phyloP scores from a whole-genome alignment of 1,140 invertebrate species.

The Chrysomallon squamiferum region DNA sequence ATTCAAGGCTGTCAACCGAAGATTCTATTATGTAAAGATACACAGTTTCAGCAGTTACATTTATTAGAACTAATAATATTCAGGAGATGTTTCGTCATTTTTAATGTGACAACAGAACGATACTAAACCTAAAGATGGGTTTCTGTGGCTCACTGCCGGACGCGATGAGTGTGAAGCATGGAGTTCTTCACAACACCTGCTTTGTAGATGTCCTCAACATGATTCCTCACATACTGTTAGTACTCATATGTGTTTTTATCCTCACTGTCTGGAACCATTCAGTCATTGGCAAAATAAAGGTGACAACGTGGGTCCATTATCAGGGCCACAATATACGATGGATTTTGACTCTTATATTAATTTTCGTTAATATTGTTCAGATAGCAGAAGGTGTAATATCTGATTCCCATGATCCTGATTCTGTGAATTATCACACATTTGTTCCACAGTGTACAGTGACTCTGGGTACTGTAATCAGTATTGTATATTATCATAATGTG shows the following conservation, averaged over 20 bases:
- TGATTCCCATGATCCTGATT: slow-evolving; percentile 45
- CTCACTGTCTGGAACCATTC: slow-evolving; percentile 54
- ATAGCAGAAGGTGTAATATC: slow-evolving; percentile 53
- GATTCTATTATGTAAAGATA: too few relatives aligned
- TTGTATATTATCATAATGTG: slow-evolving; percentile 58
- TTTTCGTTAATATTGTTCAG: slow-evolving; percentile 44
- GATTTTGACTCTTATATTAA: slow-evolving; percentile 42
- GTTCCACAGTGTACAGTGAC: slow-evolving; percentile 46
- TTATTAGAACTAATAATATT: too few relatives aligned
- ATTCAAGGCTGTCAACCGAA: too few relatives aligned
- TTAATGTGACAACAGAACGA: too few relatives aligned
- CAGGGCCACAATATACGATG: slow-evolving; percentile 49
- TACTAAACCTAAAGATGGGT: slow-evolving; percentile 40
- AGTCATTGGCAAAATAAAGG: slow-evolving; percentile 50
- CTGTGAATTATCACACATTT: slow-evolving; percentile 51
- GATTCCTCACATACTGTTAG: slow-evolving; percentile 51
- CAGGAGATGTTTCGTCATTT: too few relatives aligned
- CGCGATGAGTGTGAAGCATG: slow-evolving; percentile 50
- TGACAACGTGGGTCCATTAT: slow-evolving; percentile 59
- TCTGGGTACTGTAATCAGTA: slow-evolving; percentile 39
- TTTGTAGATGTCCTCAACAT: slow-evolving; percentile 60
- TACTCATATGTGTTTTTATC: slow-evolving; percentile 51
- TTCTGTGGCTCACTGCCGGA: slow-evolving; percentile 50
- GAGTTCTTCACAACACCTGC: slow-evolving; percentile 56
- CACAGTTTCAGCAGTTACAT: too few relatives aligned